Evolutionary conservation across 2,113 vertebrate genomes (phyloP).

Genomic region (Elephas maximus): DNA sequence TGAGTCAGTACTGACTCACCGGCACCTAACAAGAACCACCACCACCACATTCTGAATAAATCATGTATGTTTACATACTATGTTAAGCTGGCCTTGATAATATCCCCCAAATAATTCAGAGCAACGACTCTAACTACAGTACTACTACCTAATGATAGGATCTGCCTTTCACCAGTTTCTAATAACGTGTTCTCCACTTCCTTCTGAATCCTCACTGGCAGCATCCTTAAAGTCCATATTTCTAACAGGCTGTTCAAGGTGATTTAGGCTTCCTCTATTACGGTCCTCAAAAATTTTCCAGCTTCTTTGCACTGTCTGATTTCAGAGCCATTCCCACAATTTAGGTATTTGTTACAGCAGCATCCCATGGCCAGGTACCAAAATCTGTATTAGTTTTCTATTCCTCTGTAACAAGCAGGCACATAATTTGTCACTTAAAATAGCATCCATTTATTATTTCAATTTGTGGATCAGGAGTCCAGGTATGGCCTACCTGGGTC

Average conservation of each 20-base stretch:
- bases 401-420: background rate
- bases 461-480: background rate
- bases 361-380: background rate
- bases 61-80: background rate
- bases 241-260: background rate
- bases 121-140: background rate
- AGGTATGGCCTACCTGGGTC: background rate
- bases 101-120: constrained; percentile 37
- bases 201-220: background rate
- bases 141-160: background rate
- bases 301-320: too few relatives aligned
- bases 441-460: background rate
- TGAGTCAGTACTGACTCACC: too few relatives aligned
- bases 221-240: background rate
- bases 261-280: too few relatives aligned
- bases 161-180: background rate
- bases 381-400: background rate
- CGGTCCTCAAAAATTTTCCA: too few relatives aligned
- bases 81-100: constrained; percentile 8
- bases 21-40: too few relatives aligned
- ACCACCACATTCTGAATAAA: constrained; percentile 31
- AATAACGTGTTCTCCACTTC: background rate
- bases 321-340: too few relatives aligned
- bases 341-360: background rate
- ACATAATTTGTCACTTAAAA: background rate